Evolutionary conservation across 1,140 invertebrate species (phyloP).

Genomic region (Calycopis cecrops): DNA sequence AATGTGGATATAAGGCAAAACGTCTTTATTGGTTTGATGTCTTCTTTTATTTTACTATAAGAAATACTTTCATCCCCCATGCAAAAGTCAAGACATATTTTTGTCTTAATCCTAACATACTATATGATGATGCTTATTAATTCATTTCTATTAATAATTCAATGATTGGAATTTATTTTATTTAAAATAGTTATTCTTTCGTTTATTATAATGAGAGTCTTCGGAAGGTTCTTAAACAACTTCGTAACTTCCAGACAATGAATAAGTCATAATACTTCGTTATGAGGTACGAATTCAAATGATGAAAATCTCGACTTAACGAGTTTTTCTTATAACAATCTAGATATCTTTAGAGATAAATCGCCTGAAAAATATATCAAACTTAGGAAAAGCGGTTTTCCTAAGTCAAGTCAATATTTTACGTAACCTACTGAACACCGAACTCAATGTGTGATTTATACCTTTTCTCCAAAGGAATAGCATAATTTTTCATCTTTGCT

Average conservation of each 20-base stretch:
- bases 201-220: constrained; percentile 53
- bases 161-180: neutral
- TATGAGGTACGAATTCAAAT: constrained; percentile 59
- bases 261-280: constrained; percentile 66
- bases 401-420: no score
- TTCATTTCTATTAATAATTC: no score
- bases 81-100: no score
- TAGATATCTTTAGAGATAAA: constrained; percentile 11
- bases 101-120: neutral
- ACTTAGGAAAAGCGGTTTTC: no score
- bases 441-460: no score
- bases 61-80: no score
- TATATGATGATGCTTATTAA: neutral
- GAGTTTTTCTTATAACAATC: constrained; percentile 18
- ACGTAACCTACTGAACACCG: no score
- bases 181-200: constrained; percentile 39
- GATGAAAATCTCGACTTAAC: constrained; percentile 34
- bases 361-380: neutral
- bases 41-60: no score
- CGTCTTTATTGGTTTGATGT: no score
- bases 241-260: constrained; percentile 53
- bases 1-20: no score
- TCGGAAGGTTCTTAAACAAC: constrained; percentile 40
- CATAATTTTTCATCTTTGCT: no score
- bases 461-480: no score